These are phyloP conservation scores for Hydrotaea diabolus DNA, from an alignment of 2,888 invertebrate species.

Conservation along the genomic window DNA sequence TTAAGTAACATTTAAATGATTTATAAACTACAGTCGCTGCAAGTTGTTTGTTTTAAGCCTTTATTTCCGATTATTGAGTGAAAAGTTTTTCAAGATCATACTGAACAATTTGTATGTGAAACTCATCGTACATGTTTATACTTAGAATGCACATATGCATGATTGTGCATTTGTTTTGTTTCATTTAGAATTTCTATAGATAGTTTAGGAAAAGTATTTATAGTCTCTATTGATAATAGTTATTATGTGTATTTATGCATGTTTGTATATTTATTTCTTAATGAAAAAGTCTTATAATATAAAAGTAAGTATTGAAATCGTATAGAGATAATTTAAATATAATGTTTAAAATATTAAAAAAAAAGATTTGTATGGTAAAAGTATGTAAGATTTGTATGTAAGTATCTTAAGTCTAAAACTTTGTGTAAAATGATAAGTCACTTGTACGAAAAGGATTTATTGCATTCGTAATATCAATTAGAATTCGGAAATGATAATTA, in stretches of 20 bases:
- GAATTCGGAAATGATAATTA: not conserved
- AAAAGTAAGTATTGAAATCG: not conserved
- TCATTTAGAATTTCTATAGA: not conserved
- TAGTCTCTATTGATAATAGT: not conserved
- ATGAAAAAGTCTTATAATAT: not conserved
- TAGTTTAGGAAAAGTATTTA: not conserved
- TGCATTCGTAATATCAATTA: no score
- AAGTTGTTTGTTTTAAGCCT: conserved; percentile 7
- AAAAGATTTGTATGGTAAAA: not conserved
- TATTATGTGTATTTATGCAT: not conserved
- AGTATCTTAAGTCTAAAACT: not conserved
- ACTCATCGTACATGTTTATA: not conserved
- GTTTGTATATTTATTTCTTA: not conserved
- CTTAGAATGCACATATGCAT: not conserved
- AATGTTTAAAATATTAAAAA: not conserved
- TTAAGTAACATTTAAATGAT: conserved; percentile 15
- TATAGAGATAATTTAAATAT: not conserved
- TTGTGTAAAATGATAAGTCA: conserved; percentile 23
- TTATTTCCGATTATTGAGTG: conserved; percentile 32
- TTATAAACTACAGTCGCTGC: not conserved
- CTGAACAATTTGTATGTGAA: conserved; percentile 13
- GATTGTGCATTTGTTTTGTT: not conserved
- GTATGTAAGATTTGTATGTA: conserved; percentile 12
- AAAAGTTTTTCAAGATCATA: conserved; percentile 13
- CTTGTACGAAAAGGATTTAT: not conserved